Evolutionary conservation across 2,888 invertebrate genomes (phyloP).

Genomic region (Archips crataeganus): DNA sequence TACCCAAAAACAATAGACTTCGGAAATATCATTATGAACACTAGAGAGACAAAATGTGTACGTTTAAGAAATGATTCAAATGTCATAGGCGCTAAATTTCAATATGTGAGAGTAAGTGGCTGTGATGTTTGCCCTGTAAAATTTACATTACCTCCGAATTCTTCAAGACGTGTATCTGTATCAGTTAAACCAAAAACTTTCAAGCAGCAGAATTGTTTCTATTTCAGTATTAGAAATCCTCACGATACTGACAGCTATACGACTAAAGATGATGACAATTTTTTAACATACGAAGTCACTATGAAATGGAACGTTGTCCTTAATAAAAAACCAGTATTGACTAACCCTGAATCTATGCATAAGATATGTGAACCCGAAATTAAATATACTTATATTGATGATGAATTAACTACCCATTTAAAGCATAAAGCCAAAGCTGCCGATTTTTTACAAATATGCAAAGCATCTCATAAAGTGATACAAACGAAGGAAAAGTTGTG

Average conservation of each 20-base stretch:
- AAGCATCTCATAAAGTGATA: constrained; percentile 53
- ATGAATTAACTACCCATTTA: constrained; percentile 54
- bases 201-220: constrained; percentile 57
- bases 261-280: constrained; percentile 55
- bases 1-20: constrained; percentile 78
- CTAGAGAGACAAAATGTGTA: constrained; percentile 66
- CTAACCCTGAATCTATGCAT: constrained; percentile 67
- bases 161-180: constrained; percentile 60
- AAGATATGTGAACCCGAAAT: constrained; percentile 63
- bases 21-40: constrained; percentile 71
- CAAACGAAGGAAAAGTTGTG: constrained; percentile 52
- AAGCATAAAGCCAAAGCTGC: constrained; percentile 55
- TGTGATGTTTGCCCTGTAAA: constrained; percentile 70
- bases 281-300: constrained; percentile 60
- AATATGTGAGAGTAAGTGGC: constrained; percentile 69
- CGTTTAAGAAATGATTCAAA: constrained; percentile 76
- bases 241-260: constrained; percentile 51
- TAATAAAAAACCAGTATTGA: constrained; percentile 51
- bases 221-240: constrained; percentile 68
- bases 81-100: constrained; percentile 67
- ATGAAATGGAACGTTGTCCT: constrained; percentile 61
- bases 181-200: constrained; percentile 66
- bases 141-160: constrained; percentile 69
- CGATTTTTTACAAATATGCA: constrained; percentile 59
- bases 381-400: constrained; percentile 63